Base-by-base conservation (phyloP, 2,797 vertebrate genomes). In the Ambastaia sidthimunki region DNA sequence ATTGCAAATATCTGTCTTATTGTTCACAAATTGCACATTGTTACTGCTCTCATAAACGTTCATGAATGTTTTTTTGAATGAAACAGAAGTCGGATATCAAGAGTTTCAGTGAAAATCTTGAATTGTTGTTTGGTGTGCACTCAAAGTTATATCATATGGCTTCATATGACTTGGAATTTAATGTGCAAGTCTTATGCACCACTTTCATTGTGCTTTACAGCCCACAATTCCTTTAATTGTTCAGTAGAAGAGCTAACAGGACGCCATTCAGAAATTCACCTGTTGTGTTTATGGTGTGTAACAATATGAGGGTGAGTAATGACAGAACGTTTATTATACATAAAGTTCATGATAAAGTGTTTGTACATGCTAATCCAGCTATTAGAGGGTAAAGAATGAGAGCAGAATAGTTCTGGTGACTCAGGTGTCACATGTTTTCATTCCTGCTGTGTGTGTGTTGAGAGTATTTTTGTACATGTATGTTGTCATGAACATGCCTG, bases 341-440 rank as follows among this genome's bases (percentile, higher is more conserved):
- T 2, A 2, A 1, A 10, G 68, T 60, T 28, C 2, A 28, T 2
- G 28, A 28, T 28, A 28, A 28, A 28, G 18, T 69, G 37, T 7
- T 65, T 65, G 15, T n/a, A 28, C 18, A 15, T 13, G 28, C 54
- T 60, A 31, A 50, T 76, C 74, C 50, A 25, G 15, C 31, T 67
- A 60, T 54, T 60, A 37, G 37, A 52, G 74, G 13, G 25, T n/a
- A 62, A 63, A 37, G 25, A 78, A 70, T 78, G 55, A 70, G 47
- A 48, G 9, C 37, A 60, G 23, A 78, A 2, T 60, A 70, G 55
- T 52, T 62, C 21, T 37, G 25, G 76, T 16, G 28, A 71, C 76
- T 62, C 44, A 18, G 4, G 34, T 76, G 34, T 57, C 74, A 31
- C 52, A 9, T 28, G 57, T 60, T 15, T 50, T 60, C 4, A 15